Evolutionary conservation across 2,888 invertebrate genomes (phyloP), one percentile per base, ranked within the genome.

Genomic region (Oscheius sp.): DNA sequence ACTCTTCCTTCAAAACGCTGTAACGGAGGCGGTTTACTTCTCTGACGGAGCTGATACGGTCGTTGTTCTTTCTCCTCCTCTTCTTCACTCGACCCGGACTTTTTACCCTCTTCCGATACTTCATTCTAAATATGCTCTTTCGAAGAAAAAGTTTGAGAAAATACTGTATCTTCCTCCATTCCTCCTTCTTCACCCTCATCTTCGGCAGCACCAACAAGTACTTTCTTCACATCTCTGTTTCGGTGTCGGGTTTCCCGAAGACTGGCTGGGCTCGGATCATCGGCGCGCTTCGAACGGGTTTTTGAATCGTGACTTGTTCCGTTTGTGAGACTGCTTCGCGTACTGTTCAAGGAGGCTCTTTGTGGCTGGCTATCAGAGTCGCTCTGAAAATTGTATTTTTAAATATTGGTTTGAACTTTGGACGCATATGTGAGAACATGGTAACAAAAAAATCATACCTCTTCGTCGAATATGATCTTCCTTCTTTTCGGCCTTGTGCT

Each of bases 51-150:
- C 3, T 57, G 62, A 35, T 72, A 71, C 10, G 72, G 71, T 0
- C 73, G 60, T 21, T 66, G 79, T 21, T 71, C 77, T 29, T 57
- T 42, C 32, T 70, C 73, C 42, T 76, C 60, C 48, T 55, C 71
- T 48, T 78, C 80, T 13, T 74, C 73, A 0, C 42, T 42, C 42
- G 42, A 42, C 7, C 7, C 42, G 7, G 42, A 42, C 42, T 42
- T 42, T n/a, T 58, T 75, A 48, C 70, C 70, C 4, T 71, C 75
- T 21, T 76, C 75, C 35, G 47, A 62, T 13, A 1, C 29, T 50
- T 21, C 13, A 3, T 13, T n/a, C 21, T 9, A 35, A 9, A 35
- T 4, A n/a, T 13, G 11, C 2, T 65, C 47, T 29, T 65, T 47
- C 65, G 10, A 50, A 32, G 32, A 35, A 53, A 33, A 35, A 13